Base-by-base conservation (phyloP, 2,113 vertebrate species). In the Cettia cetti region DNA sequence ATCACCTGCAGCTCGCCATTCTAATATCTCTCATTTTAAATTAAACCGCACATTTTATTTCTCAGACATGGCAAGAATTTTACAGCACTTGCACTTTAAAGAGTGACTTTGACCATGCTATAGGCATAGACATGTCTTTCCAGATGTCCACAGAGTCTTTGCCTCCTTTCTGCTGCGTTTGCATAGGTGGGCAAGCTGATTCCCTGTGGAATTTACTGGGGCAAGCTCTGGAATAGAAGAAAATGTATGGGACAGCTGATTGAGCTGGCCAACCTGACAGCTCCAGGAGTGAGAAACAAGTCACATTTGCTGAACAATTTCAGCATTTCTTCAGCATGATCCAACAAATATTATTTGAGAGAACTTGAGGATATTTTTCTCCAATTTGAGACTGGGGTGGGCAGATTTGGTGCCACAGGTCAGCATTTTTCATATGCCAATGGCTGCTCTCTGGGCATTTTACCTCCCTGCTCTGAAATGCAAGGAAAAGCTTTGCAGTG, bases 21-120 rank as follows among this genome's bases (percentile, higher is more conserved):
- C 94, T 61, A 87, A 92, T 86, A 92, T 95, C 92, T 96, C 94
- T 96, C 82, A 69, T 68, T 92, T 95, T 89, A 96, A 95, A 96
- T 95, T 86, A 96, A 89, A 93, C 20, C 64, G 88, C 76, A 64
- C 64, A 6, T 90, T 89, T 81, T 92, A 72, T 93, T 93, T 90
- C 92, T 95, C 57, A 45, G 84, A 50, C 82, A 60, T 19, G 44
- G 72, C 76, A 94, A 53, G 92, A 92, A 86, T 93, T 94, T 93
- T 92, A 70, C 60, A 77, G 64, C 45, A 13, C 33, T 69, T 56
- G 85, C 23, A 21, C 68, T 95, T 82, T 45, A 49, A 77, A 66
- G 60, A 42, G 66, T 60, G 52, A 37, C 35, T 70, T 30, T 89
- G 60, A n/a, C 79, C 70, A 11, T 16, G 47, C 56, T 33, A 1